Evolutionary conservation across 2,888 invertebrate genomes (phyloP), one percentile per base, ranked within the genome.

Genomic region (Philhelius pedissequus): DNA sequence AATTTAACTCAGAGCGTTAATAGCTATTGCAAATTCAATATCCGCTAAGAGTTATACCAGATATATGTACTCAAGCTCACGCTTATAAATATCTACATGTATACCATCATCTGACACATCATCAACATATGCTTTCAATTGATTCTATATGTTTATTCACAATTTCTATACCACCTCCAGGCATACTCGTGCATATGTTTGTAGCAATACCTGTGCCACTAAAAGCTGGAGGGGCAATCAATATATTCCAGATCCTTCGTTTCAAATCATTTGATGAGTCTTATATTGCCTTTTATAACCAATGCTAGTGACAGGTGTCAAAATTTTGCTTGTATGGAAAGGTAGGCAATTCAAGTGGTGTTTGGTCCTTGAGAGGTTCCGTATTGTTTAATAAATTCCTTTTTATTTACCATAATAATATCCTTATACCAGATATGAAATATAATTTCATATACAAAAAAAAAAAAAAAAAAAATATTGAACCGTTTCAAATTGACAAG

Each of bases 261-360:
- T 64, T 81, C 64, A 81, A 81, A 76, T 60, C 52, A 48, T 76
- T 71, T 76, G 64, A 76, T 48, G 70, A 58, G 66, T 32, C 64
- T 58, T 32, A 48, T 60, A 58, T 64, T 60, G 58, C 48, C 56
- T 66, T 60, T 73, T 54, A 68, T 66, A 68, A 35, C 43, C 38
- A 38, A 20, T 79, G 73, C 64, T 8, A 66, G 52, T 73, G 79
- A 60, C 79, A 79, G 74, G 73, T 79, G 79, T 74, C 79, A 79
- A 79, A 54, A 35, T 68, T 32, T 38, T 74, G 48, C 20, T 62
- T n/a, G n/a, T n/a, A 18, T 32, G 50, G 8, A 74, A 60, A 66
- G 79, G 73, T 60, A 79, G 69, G 52, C 52, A 64, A 64, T 54
- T 78, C 50, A 70, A 64, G 38, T 4, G 64, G 25, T 32, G 56